Conservation (phyloP, 2,113 vertebrate genomes). For the Crotalus tigris region DNA sequence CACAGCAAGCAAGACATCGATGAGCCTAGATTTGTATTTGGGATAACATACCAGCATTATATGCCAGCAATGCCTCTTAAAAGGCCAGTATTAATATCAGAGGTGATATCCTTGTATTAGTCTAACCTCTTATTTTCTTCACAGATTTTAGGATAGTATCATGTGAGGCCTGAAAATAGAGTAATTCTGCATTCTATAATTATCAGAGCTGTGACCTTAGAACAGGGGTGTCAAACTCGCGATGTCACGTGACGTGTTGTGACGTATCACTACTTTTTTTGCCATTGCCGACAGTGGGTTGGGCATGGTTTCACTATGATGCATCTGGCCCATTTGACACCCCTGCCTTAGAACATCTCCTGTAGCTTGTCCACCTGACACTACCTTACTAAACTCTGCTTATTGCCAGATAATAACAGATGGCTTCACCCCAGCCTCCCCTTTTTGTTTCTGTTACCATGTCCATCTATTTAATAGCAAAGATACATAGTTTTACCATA, state of each 20-base stretch:
- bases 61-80: not conserved
- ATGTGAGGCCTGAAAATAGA: not conserved
- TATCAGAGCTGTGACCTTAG: slow-evolving; percentile 45
- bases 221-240: no score
- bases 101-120: not conserved
- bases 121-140: not conserved
- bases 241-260: no score
- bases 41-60: not conserved
- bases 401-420: slow-evolving; percentile 65
- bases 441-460: slow-evolving; percentile 51
- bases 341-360: slow-evolving; percentile 47
- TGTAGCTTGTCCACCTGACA: slow-evolving; percentile 50
- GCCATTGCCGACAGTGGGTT: no score
- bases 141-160: not conserved
- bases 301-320: no score
- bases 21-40: not conserved
- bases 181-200: slow-evolving; percentile 40
- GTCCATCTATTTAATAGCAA: slow-evolving; percentile 52
- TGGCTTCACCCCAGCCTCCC: slow-evolving; percentile 53
- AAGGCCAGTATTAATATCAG: not conserved
- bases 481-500: slow-evolving; percentile 16
- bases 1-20: not conserved
- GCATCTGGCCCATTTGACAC: no score
- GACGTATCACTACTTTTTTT: no score
- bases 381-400: slow-evolving; percentile 32